These are phyloP conservation scores for Gallinago undulata DNA, from an alignment of 2,113 vertebrate species.

Conservation along the genomic window DNA sequence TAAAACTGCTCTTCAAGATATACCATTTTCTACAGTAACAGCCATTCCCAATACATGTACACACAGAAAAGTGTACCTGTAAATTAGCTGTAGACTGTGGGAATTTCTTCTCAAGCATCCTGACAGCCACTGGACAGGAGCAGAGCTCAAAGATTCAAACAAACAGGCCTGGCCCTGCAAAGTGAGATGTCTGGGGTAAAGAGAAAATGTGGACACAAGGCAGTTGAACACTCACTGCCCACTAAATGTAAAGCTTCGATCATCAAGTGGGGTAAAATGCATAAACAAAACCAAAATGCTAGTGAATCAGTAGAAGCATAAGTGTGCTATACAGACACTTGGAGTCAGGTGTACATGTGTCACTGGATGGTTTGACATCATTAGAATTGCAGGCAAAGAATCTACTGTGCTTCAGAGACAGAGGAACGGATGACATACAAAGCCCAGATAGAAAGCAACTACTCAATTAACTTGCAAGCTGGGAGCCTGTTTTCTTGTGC, in stretches of 20 bases:
- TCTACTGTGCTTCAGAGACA: neutral
- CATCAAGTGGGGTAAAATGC: neutral
- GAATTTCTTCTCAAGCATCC: neutral
- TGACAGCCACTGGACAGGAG: neutral
- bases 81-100: neutral
- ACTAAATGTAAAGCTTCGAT: neutral
- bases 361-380: neutral
- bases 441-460: neutral
- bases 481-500: neutral
- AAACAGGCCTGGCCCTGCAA: neutral
- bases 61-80: neutral
- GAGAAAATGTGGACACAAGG: neutral
- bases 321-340: neutral
- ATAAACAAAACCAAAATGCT: neutral
- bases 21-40: neutral
- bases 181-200: neutral
- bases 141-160: slow-evolving; percentile 7
- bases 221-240: neutral
- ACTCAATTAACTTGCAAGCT: neutral
- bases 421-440: neutral
- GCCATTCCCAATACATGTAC: neutral
- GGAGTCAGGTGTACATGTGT: neutral
- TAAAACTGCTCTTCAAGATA: neutral
- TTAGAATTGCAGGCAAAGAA: neutral
- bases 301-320: neutral